Evolutionary conservation across 2,888 invertebrate species (phyloP), one percentile per base, ranked within the genome.

Genomic region (Acleris sparsana): DNA sequence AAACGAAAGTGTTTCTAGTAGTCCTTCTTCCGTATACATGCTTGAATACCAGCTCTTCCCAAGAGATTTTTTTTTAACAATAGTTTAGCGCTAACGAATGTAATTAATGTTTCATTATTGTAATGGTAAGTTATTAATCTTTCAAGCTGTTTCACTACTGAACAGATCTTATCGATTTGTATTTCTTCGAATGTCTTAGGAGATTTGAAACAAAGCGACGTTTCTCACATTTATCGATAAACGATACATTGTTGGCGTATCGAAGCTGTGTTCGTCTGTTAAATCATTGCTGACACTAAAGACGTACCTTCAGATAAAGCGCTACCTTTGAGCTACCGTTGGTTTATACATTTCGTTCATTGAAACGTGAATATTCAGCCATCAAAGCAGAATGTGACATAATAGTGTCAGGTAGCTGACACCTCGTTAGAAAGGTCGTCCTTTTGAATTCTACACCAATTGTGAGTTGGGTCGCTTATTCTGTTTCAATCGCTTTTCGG

Each of bases 361-460:
- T 84, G 83, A 80, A 74, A 80, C 82, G 83, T 82, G 87, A 87
- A 87, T 87, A 87, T 86, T 84, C 84, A 79, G 78, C 82, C 81
- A 83, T 85, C 82, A 84, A 82, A 82, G 82, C 76, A 78, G 80
- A 79, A 82, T 85, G 83, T 84, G 82, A 79, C 82, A 87, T 83
- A 87, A 87, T 86, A 85, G 88, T 87, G 84, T 89, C 89, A 86
- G 88, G 85, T 90, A 85, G 78, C 85, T 80, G 88, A 89, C 88
- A 88, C 89, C 89, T 89, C 86, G 87, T 90, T 90, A 89, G 83
- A 79, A 80, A 81, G 83, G 82, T 79, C 80, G 81, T 73, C 84
- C 84, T 84, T 86, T 84, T 80, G 84, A 84, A 84, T 82, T 76
- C 81, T 82, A 80, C 83, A 84, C 80, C 83, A 83, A 85, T 87